Percentiles rank a stretch among this genome's conserved stretches.
Conservation (phyloP, 1,140 invertebrate species). For the Lamellibrachia luymesi region DNA sequence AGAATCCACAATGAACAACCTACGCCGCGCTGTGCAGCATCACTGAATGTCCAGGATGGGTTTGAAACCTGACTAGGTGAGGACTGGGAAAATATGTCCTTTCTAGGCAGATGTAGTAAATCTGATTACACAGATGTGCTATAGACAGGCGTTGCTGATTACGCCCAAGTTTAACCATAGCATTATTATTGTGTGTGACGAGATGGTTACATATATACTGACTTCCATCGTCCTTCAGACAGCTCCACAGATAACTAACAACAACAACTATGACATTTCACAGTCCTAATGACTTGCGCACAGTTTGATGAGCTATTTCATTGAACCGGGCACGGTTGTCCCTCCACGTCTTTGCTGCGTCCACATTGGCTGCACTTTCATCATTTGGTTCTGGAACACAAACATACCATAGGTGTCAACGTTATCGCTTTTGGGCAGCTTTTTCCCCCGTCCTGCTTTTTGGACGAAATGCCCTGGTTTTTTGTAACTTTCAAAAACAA, state of each 20-base stretch:
- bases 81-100: not conserved
- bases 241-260: not conserved
- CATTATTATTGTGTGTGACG: too few species aligned
- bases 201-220: not conserved
- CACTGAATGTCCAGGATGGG: not conserved
- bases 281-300: conserved; percentile 80
- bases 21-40: not conserved
- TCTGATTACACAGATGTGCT: not conserved
- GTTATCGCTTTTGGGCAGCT: too few species aligned
- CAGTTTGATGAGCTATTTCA: conserved; percentile 85
- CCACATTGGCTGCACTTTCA: conserved; percentile 98
- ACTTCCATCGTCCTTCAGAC: not conserved
- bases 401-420: too few species aligned
- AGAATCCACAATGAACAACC: not conserved
- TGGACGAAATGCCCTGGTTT: too few species aligned
- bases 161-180: not conserved
- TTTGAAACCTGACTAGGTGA: not conserved
- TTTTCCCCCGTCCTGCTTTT: too few species aligned
- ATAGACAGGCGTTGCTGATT: not conserved
- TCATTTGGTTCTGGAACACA: conserved; percentile 86
- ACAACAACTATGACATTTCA: not conserved
- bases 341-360: conserved; percentile 99
- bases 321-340: conserved; percentile 94
- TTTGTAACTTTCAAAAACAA: too few species aligned
- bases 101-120: not conserved